Base-by-base conservation (phyloP, 1,140 invertebrate genomes). In the Sweltsa coloradensis region DNA sequence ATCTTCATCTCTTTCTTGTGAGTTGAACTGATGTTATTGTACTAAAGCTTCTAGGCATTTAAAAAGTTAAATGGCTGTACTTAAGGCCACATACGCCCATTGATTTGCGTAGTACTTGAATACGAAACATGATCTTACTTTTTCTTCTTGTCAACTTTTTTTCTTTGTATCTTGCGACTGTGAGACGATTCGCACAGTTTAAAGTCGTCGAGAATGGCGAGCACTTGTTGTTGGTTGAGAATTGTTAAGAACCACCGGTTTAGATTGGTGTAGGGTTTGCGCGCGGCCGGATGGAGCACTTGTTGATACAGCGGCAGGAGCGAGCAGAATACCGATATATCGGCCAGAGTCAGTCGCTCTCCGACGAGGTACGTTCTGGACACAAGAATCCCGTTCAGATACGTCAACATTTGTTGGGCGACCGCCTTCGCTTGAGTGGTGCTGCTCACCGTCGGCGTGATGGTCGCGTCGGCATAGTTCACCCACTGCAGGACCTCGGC, bases 181-280 rank as follows among this genome's bases (percentile, higher is more conserved):
- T n/a, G n/a, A n/a, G n/a, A n/a, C n/a, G n/a, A n/a, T n/a, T n/a
- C n/a, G n/a, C n/a, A n/a, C 13, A 53, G 46, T 49, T 60, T 44
- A n/a, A 58, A 55, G 47, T 53, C 34, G 6, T 49, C 53, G 7
- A 63, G 34, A 5, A 61, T 69, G 21, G 60, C 60, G 58, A 75
- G 73, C 36, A 83, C 73, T 40, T 76, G 60, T 4, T 70, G 63
- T 56, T 86, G 79, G 58, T 83, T 78, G 27, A 83, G 57, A 23
- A 86, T 64, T 5, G 81, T 88, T 19, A 62, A 66, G 57, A 86
- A 87, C 82, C 83, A 89, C 51, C 82, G 67, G 42, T 71, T 75
- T 2, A 78, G 60, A 61, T 83, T 81, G 6, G 52, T 45, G 56
- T 66, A 81, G 22, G 68, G 62, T 43, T 69, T 64, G 39, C 72